A percentile compares a stretch with the other conserved stretches of the same genome.
Evolutionary conservation across 2,888 invertebrate genomes (phyloP).

Genomic region (Drosophila meridionalis): DNA sequence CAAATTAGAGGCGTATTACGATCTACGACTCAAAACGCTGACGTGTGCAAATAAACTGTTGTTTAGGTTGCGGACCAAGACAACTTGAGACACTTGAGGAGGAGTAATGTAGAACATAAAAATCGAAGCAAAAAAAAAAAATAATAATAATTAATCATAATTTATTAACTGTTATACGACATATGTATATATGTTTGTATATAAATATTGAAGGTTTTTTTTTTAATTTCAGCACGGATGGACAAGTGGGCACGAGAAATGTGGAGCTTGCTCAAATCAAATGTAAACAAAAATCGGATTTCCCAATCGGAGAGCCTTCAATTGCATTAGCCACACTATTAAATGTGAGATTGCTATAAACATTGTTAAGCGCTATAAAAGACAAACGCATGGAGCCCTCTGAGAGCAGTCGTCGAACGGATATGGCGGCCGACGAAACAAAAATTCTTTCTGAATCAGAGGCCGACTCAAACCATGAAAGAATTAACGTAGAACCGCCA

Average conservation of each 20-base stretch:
- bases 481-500: not conserved
- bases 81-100: not conserved
- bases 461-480: not conserved
- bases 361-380: slow-evolving; percentile 46
- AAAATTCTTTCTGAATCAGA: slow-evolving; percentile 14
- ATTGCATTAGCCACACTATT: slow-evolving; percentile 4
- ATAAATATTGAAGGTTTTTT: not conserved
- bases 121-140: slow-evolving; percentile 6
- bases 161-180: not conserved
- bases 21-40: slow-evolving; percentile 31
- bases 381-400: slow-evolving; percentile 5
- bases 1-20: not conserved
- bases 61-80: not conserved
- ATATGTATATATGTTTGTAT: not conserved
- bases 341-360: slow-evolving; percentile 41
- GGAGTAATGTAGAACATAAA: not conserved
- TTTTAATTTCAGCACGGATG: slow-evolving; percentile 17
- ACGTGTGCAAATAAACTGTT: slow-evolving; percentile 21
- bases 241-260: not conserved
- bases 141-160: slow-evolving; percentile 1
- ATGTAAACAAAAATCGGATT: slow-evolving; percentile 28
- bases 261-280: slow-evolving; percentile 5
- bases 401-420: slow-evolving; percentile 49
- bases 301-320: slow-evolving; percentile 11
- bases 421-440: slow-evolving; percentile 46